phyloP scores from a whole-genome alignment of 1,140 invertebrate species.

The Protaetia brevitarsis region DNA sequence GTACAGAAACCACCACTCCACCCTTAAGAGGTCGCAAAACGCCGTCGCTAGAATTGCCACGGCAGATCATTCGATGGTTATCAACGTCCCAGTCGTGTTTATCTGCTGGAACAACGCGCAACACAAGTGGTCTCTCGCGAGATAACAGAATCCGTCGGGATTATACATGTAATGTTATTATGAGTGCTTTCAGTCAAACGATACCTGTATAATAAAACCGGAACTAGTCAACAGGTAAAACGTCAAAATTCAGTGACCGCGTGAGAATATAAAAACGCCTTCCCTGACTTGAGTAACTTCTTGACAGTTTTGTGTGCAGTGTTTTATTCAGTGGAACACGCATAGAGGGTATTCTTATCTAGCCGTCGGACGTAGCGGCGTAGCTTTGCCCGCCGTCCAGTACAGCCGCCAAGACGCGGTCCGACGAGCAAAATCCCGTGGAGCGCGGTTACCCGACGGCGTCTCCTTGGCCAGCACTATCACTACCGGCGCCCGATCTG shows the following conservation, averaged over 20 bases:
- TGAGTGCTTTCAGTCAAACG: neutral
- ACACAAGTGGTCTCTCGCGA: constrained; percentile 42
- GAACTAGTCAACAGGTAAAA: neutral
- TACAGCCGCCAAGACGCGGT: constrained; percentile 61
- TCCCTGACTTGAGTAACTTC: neutral
- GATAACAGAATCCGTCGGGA: constrained; percentile 33
- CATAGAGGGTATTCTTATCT: constrained; percentile 21
- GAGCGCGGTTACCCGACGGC: constrained; percentile 68
- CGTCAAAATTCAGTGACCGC: neutral
- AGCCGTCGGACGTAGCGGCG: constrained; percentile 6
- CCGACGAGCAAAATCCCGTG: constrained; percentile 62
- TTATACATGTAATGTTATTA: neutral
- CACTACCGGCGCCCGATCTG: constrained; percentile 53
- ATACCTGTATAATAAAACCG: neutral
- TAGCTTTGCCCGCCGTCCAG: constrained; percentile 26
- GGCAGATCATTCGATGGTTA: constrained; percentile 42
- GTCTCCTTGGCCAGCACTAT: constrained; percentile 66
- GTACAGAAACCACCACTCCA: constrained; percentile 37
- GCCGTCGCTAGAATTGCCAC: constrained; percentile 27
- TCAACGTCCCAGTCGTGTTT: constrained; percentile 47
- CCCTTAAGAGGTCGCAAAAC: constrained; percentile 38
- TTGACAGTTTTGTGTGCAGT: constrained; percentile 1
- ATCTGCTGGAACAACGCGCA: constrained; percentile 34
- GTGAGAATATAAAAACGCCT: no score
- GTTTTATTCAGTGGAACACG: neutral